phyloP scores from a whole-genome alignment of 2,888 invertebrate species.

The Papilio gigon region DNA sequence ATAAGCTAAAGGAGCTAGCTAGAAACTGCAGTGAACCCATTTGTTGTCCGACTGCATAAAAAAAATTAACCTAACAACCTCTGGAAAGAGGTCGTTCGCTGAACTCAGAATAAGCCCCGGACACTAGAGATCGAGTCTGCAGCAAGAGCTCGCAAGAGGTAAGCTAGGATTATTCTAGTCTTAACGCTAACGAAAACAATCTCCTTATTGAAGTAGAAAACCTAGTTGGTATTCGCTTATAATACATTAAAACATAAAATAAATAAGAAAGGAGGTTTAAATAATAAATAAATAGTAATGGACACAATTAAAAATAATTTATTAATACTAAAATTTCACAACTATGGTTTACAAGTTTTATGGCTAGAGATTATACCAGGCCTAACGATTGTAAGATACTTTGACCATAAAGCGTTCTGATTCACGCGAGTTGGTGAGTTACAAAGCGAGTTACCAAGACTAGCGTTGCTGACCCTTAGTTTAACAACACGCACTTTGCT shows the following conservation, averaged over 20 bases:
- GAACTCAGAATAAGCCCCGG: slow-evolving; percentile 41
- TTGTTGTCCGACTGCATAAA: slow-evolving; percentile 19
- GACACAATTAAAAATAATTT: too few species aligned
- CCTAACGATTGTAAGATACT: not conserved
- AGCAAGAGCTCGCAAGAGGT: slow-evolving; percentile 14
- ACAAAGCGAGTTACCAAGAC: slow-evolving; percentile 20
- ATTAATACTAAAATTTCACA: too few species aligned
- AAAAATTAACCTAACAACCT: slow-evolving; percentile 8
- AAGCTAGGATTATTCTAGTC: slow-evolving; percentile 27
- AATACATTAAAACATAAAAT: not conserved
- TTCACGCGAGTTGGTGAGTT: slow-evolving; percentile 26
- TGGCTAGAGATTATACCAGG: not conserved
- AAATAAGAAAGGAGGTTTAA: too few species aligned
- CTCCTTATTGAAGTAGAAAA: slow-evolving; percentile 8
- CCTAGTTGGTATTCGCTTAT: not conserved
- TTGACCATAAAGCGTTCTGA: slow-evolving; percentile 24
- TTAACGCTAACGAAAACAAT: slow-evolving; percentile 19
- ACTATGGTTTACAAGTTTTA: too few species aligned
- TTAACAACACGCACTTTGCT: slow-evolving; percentile 30
- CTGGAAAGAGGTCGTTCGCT: slow-evolving; percentile 27
- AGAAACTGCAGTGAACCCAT: slow-evolving; percentile 2
- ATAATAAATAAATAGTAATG: too few species aligned
- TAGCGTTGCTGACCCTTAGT: slow-evolving; percentile 24
- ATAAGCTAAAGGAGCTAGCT: not conserved
- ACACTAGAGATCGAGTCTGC: slow-evolving; percentile 35